Evolutionary conservation across 1,140 invertebrate genomes (phyloP).

Genomic region (Lepidurus couesii): DNA sequence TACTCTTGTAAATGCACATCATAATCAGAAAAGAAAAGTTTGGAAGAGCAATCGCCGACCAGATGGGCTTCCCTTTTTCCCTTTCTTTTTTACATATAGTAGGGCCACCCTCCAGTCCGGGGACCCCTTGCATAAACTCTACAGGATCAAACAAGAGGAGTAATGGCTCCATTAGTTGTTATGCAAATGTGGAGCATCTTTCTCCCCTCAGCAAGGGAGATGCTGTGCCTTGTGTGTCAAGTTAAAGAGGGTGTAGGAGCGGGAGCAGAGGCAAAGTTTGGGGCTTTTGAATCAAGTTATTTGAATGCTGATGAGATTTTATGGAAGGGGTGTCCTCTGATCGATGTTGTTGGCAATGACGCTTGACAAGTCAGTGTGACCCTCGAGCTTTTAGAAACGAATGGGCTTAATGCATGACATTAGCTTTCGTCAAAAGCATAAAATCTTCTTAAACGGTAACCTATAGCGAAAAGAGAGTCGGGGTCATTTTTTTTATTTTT

Average conservation of each 20-base stretch:
- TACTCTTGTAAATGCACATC: slow-evolving; percentile 6
- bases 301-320: slow-evolving; percentile 22
- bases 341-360: slow-evolving; percentile 21
- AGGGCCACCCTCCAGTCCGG: not conserved
- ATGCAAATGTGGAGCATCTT: slow-evolving; percentile 17
- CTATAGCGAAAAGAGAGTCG: not conserved
- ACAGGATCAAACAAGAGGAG: slow-evolving; percentile 19
- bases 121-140: not conserved
- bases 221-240: slow-evolving; percentile 6
- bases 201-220: not conserved
- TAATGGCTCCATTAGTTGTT: slow-evolving; percentile 19
- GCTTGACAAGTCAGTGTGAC: slow-evolving; percentile 21
- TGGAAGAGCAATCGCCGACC: not conserved
- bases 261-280: not conserved
- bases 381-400: slow-evolving; percentile 14
- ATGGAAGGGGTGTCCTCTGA: slow-evolving; percentile 9
- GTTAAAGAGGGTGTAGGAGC: not conserved
- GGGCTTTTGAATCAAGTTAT: slow-evolving; percentile 19
- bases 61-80: not conserved
- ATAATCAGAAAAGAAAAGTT: not conserved
- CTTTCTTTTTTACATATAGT: not conserved
- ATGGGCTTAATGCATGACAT: slow-evolving; percentile 19
- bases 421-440: slow-evolving; percentile 15
- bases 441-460: slow-evolving; percentile 4
- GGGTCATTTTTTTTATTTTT: not conserved